Evolutionary conservation across 2,888 invertebrate genomes (phyloP), one percentile per base, ranked within the genome.

Genomic region (Coecobrya sp.): DNA sequence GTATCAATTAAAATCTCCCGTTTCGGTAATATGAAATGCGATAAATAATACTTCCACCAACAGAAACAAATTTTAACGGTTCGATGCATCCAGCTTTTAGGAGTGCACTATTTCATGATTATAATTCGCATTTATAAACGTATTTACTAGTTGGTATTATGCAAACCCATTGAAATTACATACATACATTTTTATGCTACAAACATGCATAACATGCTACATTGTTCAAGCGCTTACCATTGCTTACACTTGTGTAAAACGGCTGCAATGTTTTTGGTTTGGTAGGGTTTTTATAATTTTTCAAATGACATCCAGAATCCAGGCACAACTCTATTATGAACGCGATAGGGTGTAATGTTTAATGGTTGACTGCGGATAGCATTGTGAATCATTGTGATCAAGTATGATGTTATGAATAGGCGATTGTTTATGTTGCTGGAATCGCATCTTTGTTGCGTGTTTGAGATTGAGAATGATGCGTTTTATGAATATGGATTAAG

Each of bases 401-500:
- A 10, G 2, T 10, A 45, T 45, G 45, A 73, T 76, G 11, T 25
- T 49, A 42, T 73, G 73, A 73, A 49, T 22, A 62, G 84, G 42
- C 11, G 16, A 13, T 86, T 76, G 52, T 36, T 45, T 73, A 27
- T 55, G 73, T 86, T 73, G 86, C 86, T 86, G 86, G 86, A 86
- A 76, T 73, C 52, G 25, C 76, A 22, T 76, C 73, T 86, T 70
- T 76, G 86, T 86, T 76, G 76, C 76, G 42, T 76, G 45, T 19
- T 13, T 0, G 45, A 49, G 45, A 42, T 36, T 52, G 45, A 59
- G 30, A 85, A 27, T 70, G 22, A 22, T 86, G 70, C 70, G 52
- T 70, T 70, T 86, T 55, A 86, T 86, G 86, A 86, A 86, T 86
- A 86, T 86, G 86, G 76, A 86, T 86, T 86, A 49, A 86, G 86